These are phyloP conservation scores for Oppia nitens DNA, from an alignment of 1,140 invertebrate genomes.

Conservation along the genomic window DNA sequence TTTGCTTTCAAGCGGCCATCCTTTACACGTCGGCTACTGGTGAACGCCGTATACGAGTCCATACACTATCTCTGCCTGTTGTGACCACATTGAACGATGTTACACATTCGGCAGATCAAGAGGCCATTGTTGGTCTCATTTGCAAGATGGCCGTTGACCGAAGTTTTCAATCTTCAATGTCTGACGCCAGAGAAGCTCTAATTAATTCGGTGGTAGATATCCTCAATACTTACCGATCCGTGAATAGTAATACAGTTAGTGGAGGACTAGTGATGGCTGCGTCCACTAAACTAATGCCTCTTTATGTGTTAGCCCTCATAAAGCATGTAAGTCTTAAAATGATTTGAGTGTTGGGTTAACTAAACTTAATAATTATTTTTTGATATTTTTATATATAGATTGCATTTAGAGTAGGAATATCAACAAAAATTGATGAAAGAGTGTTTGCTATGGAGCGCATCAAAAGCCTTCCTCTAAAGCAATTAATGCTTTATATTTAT, in stretches of 20 bases:
- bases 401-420: constrained; percentile 67
- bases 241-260: constrained; percentile 1
- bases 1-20: constrained; percentile 94
- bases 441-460: constrained; percentile 82
- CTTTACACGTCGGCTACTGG: constrained; percentile 96
- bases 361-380: constrained; percentile 14
- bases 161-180: constrained; percentile 59
- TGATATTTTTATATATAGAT: constrained; percentile 34
- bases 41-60: constrained; percentile 89
- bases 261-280: constrained; percentile 51
- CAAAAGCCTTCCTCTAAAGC: constrained; percentile 65
- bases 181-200: constrained; percentile 86
- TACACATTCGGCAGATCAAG: constrained; percentile 78
- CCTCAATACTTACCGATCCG: constrained; percentile 53
- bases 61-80: constrained; percentile 86
- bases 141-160: constrained; percentile 95
- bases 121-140: constrained; percentile 77
- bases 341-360: constrained; percentile 9
- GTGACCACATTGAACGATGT: constrained; percentile 65
- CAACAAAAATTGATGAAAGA: constrained; percentile 77
- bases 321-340: constrained; percentile 53
- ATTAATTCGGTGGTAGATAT: constrained; percentile 87
- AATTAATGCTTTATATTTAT: constrained; percentile 70
- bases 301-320: constrained; percentile 74
- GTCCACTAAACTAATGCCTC: constrained; percentile 59